Evolutionary conservation across 2,888 invertebrate genomes (phyloP).

Genomic region (Drosophila peninsularis): DNA sequence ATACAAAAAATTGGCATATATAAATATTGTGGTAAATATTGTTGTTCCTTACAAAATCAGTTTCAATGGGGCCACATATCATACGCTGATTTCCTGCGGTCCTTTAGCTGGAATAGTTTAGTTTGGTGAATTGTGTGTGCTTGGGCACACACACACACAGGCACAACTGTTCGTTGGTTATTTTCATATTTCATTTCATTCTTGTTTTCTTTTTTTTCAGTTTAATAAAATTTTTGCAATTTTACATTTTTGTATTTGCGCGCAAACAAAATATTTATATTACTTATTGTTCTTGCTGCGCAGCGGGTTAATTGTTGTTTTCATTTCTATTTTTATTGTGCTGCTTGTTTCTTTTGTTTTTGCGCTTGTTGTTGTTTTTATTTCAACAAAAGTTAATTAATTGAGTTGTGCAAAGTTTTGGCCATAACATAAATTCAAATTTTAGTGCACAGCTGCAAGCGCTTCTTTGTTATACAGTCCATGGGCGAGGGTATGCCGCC

Average conservation of each 20-base stretch:
- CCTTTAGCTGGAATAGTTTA: conserved; percentile 54
- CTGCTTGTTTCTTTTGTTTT: conserved; percentile 24
- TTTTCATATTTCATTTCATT: conserved; percentile 41
- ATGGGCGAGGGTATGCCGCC: conserved; percentile 6
- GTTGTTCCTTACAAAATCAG: too few species aligned
- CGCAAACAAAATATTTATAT: conserved; percentile 61
- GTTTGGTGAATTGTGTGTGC: conserved; percentile 54
- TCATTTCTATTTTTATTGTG: conserved; percentile 48
- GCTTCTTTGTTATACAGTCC: conserved; percentile 17
- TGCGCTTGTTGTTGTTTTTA: conserved; percentile 43
- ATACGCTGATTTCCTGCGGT: conserved; percentile 72
- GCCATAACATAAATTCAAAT: conserved; percentile 78
- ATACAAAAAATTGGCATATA: conserved; percentile 4
- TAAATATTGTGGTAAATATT: background rate
- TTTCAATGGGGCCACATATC: conserved; percentile 29
- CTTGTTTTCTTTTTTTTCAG: conserved; percentile 23
- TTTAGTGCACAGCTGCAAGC: conserved; percentile 48
- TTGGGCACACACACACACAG: background rate
- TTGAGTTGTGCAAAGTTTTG: conserved; percentile 78
- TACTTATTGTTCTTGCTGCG: conserved; percentile 51
- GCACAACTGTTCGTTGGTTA: conserved; percentile 4
- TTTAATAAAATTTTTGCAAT: conserved; percentile 27
- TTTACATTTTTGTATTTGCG: conserved; percentile 50
- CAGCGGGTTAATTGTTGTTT: conserved; percentile 29
- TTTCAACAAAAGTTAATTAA: conserved; percentile 79